Conservation (phyloP, 2,113 vertebrate genomes). For the Mus pahari region DNA sequence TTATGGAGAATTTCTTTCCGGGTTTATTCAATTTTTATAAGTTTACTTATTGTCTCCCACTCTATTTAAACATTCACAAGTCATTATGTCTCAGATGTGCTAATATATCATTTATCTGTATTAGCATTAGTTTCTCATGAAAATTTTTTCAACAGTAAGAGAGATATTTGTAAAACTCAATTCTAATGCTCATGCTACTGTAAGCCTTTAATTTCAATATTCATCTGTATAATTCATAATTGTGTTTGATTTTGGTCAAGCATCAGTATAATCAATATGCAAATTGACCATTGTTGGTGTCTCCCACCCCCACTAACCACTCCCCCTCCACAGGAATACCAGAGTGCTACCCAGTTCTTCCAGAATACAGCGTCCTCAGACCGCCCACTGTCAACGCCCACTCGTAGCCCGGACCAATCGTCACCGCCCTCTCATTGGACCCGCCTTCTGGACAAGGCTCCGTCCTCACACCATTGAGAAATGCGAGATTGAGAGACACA, state of each 20-base stretch:
- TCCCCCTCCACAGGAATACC: too few relatives aligned
- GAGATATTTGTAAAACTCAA: not conserved
- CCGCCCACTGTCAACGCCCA: too few relatives aligned
- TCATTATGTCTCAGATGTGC: not conserved
- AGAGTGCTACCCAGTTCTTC: too few relatives aligned
- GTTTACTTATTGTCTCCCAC: conserved; percentile 45
- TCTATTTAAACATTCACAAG: conserved; percentile 52
- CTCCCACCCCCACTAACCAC: too few relatives aligned
- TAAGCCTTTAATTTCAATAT: not conserved
- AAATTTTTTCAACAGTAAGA: not conserved
- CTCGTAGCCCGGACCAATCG: too few relatives aligned
- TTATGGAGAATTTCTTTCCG: not conserved
- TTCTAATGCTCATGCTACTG: not conserved
- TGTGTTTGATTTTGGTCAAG: not conserved
- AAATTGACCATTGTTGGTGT: too few relatives aligned
- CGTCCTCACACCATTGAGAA: too few relatives aligned
- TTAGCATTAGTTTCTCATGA: not conserved
- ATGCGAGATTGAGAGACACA: too few relatives aligned
- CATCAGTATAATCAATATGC: not conserved
- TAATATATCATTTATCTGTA: not conserved
- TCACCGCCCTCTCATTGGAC: too few relatives aligned
- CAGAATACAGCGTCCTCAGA: too few relatives aligned
- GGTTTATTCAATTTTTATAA: not conserved
- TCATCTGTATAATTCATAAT: not conserved
- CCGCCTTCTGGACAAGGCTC: too few relatives aligned